A percentile compares a stretch with the other conserved stretches of the same genome.
Conservation (phyloP, 2,888 invertebrate genomes). For the Coleophora deauratella region DNA sequence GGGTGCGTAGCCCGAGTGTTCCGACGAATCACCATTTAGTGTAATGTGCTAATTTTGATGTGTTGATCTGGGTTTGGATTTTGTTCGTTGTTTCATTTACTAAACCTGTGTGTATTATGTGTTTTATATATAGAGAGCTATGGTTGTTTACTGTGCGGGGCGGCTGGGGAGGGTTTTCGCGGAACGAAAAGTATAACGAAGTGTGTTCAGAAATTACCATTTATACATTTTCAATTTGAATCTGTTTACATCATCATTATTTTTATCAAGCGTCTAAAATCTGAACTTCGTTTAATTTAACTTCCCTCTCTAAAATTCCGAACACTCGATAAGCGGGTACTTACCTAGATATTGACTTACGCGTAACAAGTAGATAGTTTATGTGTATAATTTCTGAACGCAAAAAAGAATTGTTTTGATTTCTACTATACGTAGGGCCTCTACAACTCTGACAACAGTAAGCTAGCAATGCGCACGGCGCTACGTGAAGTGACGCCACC, state of each 20-base stretch:
- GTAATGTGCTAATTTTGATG: constrained; percentile 69
- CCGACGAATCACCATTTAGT: constrained; percentile 56
- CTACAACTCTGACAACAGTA: constrained; percentile 58
- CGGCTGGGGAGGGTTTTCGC: constrained; percentile 1
- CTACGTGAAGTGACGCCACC: constrained; percentile 24
- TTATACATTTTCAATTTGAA: neutral
- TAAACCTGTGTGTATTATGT: constrained; percentile 72
- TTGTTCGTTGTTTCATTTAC: constrained; percentile 72
- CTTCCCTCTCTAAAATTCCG: too few species aligned
- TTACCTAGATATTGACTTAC: too few species aligned
- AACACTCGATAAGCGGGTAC: too few species aligned
- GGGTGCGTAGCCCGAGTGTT: too few species aligned
- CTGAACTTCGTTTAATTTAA: too few species aligned
- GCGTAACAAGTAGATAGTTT: too few species aligned
- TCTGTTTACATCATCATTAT: too few species aligned
- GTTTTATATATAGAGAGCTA: constrained; percentile 67
- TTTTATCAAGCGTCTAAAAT: too few species aligned
- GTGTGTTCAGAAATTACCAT: constrained; percentile 3
- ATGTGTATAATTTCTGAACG: constrained; percentile 9
- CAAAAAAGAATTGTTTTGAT: constrained; percentile 9
- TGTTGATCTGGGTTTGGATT: constrained; percentile 71
- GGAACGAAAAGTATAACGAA: neutral
- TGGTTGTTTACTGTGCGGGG: constrained; percentile 48
- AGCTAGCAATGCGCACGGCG: constrained; percentile 53
- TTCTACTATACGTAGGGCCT: constrained; percentile 6